Evolutionary conservation across 2,888 invertebrate species (phyloP).

Genomic region (Megastigmus dorsalis): DNA sequence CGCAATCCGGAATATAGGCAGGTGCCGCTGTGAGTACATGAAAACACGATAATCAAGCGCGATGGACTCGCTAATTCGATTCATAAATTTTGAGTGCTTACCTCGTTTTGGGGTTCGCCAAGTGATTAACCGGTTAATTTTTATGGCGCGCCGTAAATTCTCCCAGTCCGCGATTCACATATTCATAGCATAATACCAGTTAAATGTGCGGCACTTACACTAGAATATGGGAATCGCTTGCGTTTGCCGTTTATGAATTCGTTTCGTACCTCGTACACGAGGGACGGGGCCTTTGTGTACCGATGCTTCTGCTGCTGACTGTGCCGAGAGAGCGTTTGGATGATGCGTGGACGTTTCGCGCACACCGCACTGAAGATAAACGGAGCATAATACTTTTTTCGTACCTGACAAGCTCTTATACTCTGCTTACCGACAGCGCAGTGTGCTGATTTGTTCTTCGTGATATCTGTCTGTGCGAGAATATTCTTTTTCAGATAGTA

Average conservation of each 20-base stretch:
- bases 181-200: constrained; percentile 53
- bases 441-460: no score
- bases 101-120: neutral
- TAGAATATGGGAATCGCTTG: constrained; percentile 49
- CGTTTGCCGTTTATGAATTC: neutral
- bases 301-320: no score
- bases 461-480: no score
- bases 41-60: neutral
- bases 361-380: constrained; percentile 48
- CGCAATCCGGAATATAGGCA: no score
- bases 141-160: constrained; percentile 5
- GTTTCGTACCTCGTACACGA: neutral
- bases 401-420: constrained; percentile 51
- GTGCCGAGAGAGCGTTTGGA: neutral
- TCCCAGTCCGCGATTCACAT: constrained; percentile 39
- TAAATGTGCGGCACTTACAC: constrained; percentile 44
- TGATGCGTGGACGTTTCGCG: constrained; percentile 1
- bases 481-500: no score
- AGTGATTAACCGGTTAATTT: constrained; percentile 7
- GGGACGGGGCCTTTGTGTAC: no score
- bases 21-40: neutral
- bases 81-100: constrained; percentile 1
- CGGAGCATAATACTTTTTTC: constrained; percentile 54
- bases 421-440: constrained; percentile 53
- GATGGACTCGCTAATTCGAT: neutral